Evolutionary conservation across 1,140 invertebrate genomes (phyloP).

Genomic region (Matsumurasca onukii): DNA sequence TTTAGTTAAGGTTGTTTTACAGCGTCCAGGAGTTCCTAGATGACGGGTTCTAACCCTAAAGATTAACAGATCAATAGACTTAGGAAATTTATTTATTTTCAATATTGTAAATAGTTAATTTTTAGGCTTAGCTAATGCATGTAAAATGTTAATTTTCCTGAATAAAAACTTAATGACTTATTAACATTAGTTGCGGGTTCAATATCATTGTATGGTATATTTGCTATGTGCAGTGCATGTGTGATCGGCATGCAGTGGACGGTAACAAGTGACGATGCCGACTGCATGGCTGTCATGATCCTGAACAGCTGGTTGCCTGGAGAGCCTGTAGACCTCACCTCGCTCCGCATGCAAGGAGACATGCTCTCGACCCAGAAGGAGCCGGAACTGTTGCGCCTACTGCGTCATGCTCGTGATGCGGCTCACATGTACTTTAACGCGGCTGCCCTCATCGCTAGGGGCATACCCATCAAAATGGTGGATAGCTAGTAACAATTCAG

Average conservation of each 20-base stretch:
- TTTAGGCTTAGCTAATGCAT: no score
- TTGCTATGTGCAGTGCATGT: conserved; percentile 68
- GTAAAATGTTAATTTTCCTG: no score
- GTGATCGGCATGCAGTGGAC: conserved; percentile 80
- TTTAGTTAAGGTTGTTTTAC: no score
- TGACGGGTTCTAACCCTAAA: no score
- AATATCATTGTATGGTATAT: no score
- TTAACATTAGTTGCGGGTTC: no score
- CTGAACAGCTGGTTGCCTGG: conserved; percentile 64
- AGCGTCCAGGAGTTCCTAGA: no score
- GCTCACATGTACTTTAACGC: conserved; percentile 58
- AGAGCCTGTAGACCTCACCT: conserved; percentile 32
- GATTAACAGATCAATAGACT: no score
- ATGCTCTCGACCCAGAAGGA: conserved; percentile 44
- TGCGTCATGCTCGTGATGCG: conserved; percentile 53
- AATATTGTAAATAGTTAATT: no score
- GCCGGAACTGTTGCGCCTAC: conserved; percentile 56
- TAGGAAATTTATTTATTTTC: no score
- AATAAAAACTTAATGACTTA: no score
- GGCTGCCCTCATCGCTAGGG: conserved; percentile 59
- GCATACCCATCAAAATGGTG: conserved; percentile 55
- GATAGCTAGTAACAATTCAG: not conserved
- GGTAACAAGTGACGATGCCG: conserved; percentile 78
- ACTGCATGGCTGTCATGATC: conserved; percentile 66
- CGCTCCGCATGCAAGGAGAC: conserved; percentile 27